A percentile compares a stretch with the other conserved stretches of the same genome.
These are phyloP conservation scores for Siniperca undulata DNA, from an alignment of 2,797 vertebrate genomes.

Conservation along the genomic window DNA sequence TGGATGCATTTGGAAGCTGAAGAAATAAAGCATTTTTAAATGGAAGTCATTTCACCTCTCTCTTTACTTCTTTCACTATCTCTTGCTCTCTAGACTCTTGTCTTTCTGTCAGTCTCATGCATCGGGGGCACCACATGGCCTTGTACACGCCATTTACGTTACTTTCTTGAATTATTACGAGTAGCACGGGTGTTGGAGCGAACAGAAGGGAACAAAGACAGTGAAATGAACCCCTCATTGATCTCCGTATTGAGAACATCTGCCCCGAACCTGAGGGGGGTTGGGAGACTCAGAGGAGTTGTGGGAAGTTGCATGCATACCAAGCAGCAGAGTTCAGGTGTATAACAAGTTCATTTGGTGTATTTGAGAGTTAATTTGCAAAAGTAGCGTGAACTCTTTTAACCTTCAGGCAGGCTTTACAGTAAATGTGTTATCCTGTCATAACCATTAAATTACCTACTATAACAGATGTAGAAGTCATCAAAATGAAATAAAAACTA, in stretches of 20 bases:
- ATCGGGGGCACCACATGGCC: slow-evolving; percentile 61
- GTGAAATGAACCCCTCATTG: slow-evolving; percentile 72
- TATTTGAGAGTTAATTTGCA: slow-evolving; percentile 4
- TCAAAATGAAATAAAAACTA: neutral
- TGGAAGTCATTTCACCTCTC: neutral
- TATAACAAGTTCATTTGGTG: neutral
- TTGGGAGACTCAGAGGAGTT: slow-evolving; percentile 36
- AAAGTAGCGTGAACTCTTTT: neutral
- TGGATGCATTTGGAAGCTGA: neutral
- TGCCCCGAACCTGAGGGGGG: slow-evolving; percentile 68
- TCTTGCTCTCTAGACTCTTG: slow-evolving; percentile 4
- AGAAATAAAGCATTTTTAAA: neutral
- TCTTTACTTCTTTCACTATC: neutral
- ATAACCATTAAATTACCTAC: neutral
- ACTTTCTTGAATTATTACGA: slow-evolving; percentile 70
- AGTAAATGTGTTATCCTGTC: neutral
- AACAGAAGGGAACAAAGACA: slow-evolving; percentile 80
- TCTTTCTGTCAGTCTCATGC: slow-evolving; percentile 44
- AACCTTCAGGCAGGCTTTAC: neutral
- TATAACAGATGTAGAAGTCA: neutral
- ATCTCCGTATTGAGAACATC: slow-evolving; percentile 79
- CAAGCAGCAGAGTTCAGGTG: slow-evolving; percentile 55
- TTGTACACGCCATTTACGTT: slow-evolving; percentile 60
- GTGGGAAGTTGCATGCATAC: slow-evolving; percentile 49
- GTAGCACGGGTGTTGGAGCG: slow-evolving; percentile 24